Percentiles rank a stretch among this genome's conserved stretches.
These are phyloP conservation scores for Aphidius ervi DNA, from an alignment of 1,140 invertebrate genomes.

Conservation along the genomic window DNA sequence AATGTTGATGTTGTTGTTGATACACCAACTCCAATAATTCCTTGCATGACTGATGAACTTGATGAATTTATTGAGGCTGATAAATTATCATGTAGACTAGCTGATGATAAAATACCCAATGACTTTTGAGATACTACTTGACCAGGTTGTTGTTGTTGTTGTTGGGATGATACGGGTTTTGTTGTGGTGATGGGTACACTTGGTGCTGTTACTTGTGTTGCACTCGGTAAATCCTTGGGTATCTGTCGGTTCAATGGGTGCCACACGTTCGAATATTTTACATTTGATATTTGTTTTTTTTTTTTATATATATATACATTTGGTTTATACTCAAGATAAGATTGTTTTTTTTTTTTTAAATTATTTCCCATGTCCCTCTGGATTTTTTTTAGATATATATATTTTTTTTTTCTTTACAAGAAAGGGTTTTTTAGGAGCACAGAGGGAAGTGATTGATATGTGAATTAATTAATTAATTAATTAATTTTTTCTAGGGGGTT, in stretches of 20 bases:
- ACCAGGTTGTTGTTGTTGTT: constrained; percentile 27
- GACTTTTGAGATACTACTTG: constrained; percentile 42
- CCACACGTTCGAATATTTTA: constrained; percentile 46
- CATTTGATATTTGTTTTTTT: constrained; percentile 21
- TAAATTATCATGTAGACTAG: constrained; percentile 29
- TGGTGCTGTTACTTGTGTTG: constrained; percentile 47
- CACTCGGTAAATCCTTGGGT: constrained; percentile 57
- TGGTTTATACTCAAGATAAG: background rate
- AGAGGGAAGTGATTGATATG: background rate
- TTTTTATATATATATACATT: background rate
- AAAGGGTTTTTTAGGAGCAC: constrained; percentile 5
- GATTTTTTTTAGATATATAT: constrained; percentile 2
- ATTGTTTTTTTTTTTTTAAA: constrained; percentile 2
- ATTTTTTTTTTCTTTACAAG: too few relatives aligned
- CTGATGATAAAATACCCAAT: constrained; percentile 38
- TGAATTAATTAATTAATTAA: background rate
- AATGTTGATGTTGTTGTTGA: too few relatives aligned
- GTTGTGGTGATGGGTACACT: constrained; percentile 46
- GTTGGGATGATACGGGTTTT: constrained; percentile 41
- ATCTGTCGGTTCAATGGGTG: constrained; percentile 57
- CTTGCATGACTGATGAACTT: constrained; percentile 20
- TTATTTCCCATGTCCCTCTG: background rate
- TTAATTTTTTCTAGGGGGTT: background rate
- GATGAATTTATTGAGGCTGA: constrained; percentile 7
- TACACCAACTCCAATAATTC: constrained; percentile 2